Percentiles rank a stretch among this genome's conserved stretches.
Evolutionary conservation across 2,797 vertebrate genomes (phyloP).

Genomic region (Coregonus suidteri): DNA sequence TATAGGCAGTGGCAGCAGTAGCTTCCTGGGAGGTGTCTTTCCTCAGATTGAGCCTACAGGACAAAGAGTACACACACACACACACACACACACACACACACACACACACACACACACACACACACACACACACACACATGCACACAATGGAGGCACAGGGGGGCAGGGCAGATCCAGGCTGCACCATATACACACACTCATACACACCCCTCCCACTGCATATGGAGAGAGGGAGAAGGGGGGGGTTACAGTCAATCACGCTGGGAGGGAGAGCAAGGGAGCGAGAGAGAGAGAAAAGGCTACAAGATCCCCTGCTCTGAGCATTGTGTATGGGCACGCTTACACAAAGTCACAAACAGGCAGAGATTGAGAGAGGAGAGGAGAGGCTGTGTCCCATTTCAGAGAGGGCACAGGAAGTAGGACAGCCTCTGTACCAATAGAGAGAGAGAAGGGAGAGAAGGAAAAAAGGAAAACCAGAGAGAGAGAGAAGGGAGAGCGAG

Average conservation of each 20-base stretch:
- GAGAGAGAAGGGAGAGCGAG: not conserved
- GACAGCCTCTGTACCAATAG: slow-evolving; percentile 56
- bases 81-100: slow-evolving; percentile 5
- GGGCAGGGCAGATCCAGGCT: slow-evolving; percentile 48
- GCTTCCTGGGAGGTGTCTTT: slow-evolving; percentile 47
- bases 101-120: slow-evolving; percentile 3
- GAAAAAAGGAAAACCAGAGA: slow-evolving; percentile 1
- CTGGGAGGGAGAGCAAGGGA: slow-evolving; percentile 24
- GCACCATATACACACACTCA: slow-evolving; percentile 52
- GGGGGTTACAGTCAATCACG: slow-evolving; percentile 60
- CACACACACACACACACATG: too few relatives aligned
- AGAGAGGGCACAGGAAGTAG: slow-evolving; percentile 68
- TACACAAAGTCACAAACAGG: slow-evolving; percentile 30
- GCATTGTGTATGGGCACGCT: slow-evolving; percentile 25
- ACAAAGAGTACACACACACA: slow-evolving; percentile 68
- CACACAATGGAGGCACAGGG: not conserved
- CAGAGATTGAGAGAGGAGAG: slow-evolving; percentile 26
- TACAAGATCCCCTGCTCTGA: slow-evolving; percentile 42
- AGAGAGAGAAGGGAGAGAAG: slow-evolving; percentile 13
- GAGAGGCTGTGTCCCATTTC: slow-evolving; percentile 55
- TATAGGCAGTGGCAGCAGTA: slow-evolving; percentile 20
- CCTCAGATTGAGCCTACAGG: slow-evolving; percentile 62
- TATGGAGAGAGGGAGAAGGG: slow-evolving; percentile 51
- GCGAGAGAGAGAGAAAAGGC: slow-evolving; percentile 28
- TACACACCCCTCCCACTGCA: slow-evolving; percentile 27